Evolutionary conservation across 2,113 vertebrate species (phyloP).

Genomic region (Indicator indicator): DNA sequence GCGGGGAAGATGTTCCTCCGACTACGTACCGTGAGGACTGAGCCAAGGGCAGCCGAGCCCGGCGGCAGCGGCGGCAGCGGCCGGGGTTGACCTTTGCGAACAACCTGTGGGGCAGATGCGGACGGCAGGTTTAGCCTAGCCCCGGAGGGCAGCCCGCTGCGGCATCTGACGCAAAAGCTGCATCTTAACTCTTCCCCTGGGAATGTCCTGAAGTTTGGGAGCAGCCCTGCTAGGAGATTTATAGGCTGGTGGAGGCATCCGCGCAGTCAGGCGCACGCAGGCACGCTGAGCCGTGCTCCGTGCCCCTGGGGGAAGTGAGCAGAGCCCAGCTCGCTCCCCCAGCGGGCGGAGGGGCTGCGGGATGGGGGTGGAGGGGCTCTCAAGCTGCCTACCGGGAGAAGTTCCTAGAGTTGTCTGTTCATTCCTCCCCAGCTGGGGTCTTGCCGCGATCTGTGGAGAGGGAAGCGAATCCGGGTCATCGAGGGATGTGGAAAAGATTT

Average conservation of each 20-base stretch:
- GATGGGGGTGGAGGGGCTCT: not conserved
- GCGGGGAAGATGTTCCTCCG: not conserved
- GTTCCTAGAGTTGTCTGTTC: not conserved
- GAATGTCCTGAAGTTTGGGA: conserved; percentile 57
- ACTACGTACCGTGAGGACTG: conserved; percentile 73
- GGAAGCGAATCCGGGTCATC: accelerated
- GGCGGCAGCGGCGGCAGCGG: conserved; percentile 14
- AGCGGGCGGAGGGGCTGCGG: not conserved
- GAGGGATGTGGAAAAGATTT: not conserved
- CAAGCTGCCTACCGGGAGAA: accelerated
- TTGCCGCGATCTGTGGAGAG: not conserved
- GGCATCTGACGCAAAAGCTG: conserved; percentile 73
- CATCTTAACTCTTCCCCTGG: conserved; percentile 72
- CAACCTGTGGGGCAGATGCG: conserved; percentile 68
- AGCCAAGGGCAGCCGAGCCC: conserved; percentile 49
- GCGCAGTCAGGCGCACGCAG: not conserved
- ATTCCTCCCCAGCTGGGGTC: not conserved
- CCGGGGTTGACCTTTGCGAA: conserved; percentile 70
- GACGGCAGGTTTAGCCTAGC: conserved; percentile 63
- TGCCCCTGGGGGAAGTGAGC: not conserved
- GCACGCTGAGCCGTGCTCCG: not conserved
- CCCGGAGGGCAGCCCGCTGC: conserved; percentile 60
- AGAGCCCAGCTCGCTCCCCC: not conserved
- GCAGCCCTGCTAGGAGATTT: conserved; percentile 59
- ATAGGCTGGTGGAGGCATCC: conserved; percentile 40